Base-by-base conservation (phyloP, 2,888 invertebrate species). In the Noctuana brunneofusca region DNA sequence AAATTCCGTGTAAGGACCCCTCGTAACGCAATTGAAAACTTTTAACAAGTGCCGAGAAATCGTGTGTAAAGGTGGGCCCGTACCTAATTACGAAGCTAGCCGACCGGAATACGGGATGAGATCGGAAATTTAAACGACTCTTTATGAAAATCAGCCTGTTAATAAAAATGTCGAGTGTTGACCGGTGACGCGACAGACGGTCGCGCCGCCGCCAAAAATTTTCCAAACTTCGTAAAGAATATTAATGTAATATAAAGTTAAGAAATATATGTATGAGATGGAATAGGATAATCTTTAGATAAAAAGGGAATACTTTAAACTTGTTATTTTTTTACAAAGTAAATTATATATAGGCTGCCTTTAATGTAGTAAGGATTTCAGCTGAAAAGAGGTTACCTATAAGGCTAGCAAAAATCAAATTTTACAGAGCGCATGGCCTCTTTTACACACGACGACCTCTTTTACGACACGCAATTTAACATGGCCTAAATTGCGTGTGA, bases 21-120 rank as follows among this genome's bases (percentile, higher is more conserved):
- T 68, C 83, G 78, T 90, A 89, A 90, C 86, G 89, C 89, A 90
- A 91, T 91, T 90, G 91, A 90, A 90, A 91, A 90, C 88, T 90
- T 91, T 90, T 89, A 89, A 90, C 90, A 89, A 91, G 90, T 89
- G 89, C 84, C 83, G 84, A 81, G 87, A 89, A 90, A 89, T 89
- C 90, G 89, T 86, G 88, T 89, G 91, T 87, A 84, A 90, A 91
- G 89, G 90, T 90, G 84, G 85, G 81, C 78, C 79, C 76, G 73
- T 81, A 82, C 86, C 84, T 89, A 90, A 89, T 89, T 89, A 89
- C 77, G 81, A 68, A 71, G 74, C 75, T 76, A 78, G 80, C 77
- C 78, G 81, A 70, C 78, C 78, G 72, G 89, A 89, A 90, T 89
- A 83, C 86, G 71, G 71, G 84, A 89, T 89, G 87, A 89, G 86